These are phyloP conservation scores for Charadrius vociferus DNA, from an alignment of 2,113 vertebrate species.

Conservation along the genomic window DNA sequence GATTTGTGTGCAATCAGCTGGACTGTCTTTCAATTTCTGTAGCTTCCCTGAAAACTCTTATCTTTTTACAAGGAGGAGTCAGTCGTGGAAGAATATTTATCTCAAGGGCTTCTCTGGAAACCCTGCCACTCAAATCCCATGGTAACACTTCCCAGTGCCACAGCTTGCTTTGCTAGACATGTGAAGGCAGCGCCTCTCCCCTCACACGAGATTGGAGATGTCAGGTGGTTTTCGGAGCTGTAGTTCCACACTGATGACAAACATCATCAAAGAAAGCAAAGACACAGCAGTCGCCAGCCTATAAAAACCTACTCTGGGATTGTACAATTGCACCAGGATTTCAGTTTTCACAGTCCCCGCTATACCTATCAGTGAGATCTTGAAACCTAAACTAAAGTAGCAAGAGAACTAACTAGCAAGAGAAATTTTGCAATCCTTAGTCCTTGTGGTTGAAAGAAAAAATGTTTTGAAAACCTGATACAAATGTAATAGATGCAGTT, in stretches of 20 bases:
- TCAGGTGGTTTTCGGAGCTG: not conserved
- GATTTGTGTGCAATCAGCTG: not conserved
- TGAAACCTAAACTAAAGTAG: not conserved
- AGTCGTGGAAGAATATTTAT: not conserved
- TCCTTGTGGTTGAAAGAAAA: not conserved
- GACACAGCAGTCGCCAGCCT: not conserved
- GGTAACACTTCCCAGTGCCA: not conserved
- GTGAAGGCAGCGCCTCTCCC: not conserved
- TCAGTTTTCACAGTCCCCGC: not conserved
- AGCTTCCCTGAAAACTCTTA: not conserved
- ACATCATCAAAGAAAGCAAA: not conserved
- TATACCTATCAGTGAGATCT: not conserved
- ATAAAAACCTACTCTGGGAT: not conserved
- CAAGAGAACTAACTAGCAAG: not conserved
- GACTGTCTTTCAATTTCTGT: not conserved
- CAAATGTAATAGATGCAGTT: not conserved
- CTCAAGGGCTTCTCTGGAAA: not conserved
- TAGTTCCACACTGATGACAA: not conserved
- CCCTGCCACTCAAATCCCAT: not conserved
- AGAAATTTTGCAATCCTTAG: not conserved
- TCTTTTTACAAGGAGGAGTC: not conserved
- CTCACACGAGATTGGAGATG: not conserved
- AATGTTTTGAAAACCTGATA: not conserved
- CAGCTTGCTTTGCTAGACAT: not conserved
- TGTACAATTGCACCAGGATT: not conserved